phyloP scores from a whole-genome alignment of 2,113 vertebrate genomes.

The Nycticebus coucang region DNA sequence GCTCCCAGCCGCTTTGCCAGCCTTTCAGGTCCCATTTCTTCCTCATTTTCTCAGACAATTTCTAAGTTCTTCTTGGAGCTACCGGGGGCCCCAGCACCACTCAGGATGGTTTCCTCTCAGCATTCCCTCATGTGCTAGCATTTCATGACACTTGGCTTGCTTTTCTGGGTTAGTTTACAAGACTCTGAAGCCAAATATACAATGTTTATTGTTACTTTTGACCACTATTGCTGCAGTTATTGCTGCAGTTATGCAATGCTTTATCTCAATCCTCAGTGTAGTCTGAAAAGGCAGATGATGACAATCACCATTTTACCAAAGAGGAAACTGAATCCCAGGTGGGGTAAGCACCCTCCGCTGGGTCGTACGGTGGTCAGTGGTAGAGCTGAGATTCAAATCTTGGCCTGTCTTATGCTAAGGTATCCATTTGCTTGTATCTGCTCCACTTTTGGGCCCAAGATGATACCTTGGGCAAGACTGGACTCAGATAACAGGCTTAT shows the following conservation, averaged over 20 bases:
- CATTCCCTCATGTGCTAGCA: not conserved
- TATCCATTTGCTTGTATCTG: not conserved
- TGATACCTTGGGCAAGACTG: not conserved
- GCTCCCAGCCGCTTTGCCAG: not conserved
- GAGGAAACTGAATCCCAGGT: not conserved
- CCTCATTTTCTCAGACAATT: not conserved
- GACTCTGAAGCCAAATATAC: not conserved
- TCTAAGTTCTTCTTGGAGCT: not conserved
- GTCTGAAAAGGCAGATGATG: not conserved
- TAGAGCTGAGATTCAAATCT: not conserved
- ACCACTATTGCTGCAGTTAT: not conserved
- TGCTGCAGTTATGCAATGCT: not conserved
- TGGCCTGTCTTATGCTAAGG: not conserved
- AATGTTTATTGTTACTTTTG: not conserved
- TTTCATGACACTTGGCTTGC: not conserved
- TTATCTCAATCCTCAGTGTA: not conserved
- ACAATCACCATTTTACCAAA: too few species aligned
- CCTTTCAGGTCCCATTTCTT: not conserved
- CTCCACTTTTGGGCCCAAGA: not conserved
- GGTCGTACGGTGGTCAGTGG: not conserved
- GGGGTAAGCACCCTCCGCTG: not conserved
- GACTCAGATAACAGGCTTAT: not conserved
- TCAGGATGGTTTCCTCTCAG: not conserved
- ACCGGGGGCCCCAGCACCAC: not conserved
- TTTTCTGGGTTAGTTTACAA: not conserved